These are phyloP conservation scores for Drosophila mauritiana DNA, from an alignment of 1,140 invertebrate species.

Conservation along the genomic window DNA sequence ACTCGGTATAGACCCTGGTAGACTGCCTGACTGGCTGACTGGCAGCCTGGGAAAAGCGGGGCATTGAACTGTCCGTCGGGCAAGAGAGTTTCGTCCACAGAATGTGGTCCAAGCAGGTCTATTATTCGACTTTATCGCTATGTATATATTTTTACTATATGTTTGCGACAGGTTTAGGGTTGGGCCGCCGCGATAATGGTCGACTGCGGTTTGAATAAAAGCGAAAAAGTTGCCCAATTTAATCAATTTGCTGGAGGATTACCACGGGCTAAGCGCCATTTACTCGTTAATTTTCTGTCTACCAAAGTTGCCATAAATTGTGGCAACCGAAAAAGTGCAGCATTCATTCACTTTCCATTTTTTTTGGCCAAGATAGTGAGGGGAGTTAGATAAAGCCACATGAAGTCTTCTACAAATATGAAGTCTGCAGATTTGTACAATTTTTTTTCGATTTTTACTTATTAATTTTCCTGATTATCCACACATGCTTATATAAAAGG, in stretches of 20 bases:
- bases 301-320: neutral
- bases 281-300: neutral
- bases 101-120: conserved; percentile 42
- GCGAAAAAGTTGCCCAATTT: conserved; percentile 37
- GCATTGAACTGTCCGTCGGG: conserved; percentile 46
- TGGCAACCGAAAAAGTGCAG: neutral
- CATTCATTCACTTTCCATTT: neutral
- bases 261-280: conserved; percentile 19
- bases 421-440: too few relatives aligned
- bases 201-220: conserved; percentile 25
- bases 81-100: conserved; percentile 36
- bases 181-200: conserved; percentile 14
- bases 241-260: conserved; percentile 33
- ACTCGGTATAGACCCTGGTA: too few relatives aligned
- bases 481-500: too few relatives aligned
- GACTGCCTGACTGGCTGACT: too few relatives aligned
- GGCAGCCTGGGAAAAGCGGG: conserved; percentile 48
- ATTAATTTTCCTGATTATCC: too few relatives aligned
- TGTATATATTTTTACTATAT: neutral
- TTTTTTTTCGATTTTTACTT: too few relatives aligned
- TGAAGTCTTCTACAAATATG: too few relatives aligned
- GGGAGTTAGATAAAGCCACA: too few relatives aligned
- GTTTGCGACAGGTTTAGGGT: conserved; percentile 42
- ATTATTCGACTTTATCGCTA: conserved; percentile 19
- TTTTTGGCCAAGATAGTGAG: neutral